Evolutionary conservation across 2,888 invertebrate genomes (phyloP), one percentile per base, ranked within the genome.

Genomic region (Drosophila gaucha): DNA sequence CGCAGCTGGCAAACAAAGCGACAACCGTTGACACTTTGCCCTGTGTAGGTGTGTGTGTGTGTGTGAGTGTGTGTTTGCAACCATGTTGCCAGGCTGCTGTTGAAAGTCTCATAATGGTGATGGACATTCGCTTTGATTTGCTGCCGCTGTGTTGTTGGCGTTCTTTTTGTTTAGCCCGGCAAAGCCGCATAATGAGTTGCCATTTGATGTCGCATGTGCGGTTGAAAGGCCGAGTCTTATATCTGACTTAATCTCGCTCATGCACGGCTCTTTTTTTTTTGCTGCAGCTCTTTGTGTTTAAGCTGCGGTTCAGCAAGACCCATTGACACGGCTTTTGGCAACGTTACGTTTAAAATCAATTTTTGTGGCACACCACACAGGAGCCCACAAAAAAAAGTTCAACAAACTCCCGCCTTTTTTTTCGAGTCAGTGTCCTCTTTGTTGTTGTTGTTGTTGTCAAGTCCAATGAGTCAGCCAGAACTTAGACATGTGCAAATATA

Each of bases 41-140:
- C 76, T 28, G 30, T 38, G 14, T 44, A 6, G 22, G 33, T 18
- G 35, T 3, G 24, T 49, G 18, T 44, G 30, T 50, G 20, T 58
- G 36, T 55, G 41, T 63, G 51, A 65, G 55, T 47, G 59, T 47
- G 67, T 44, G 57, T 46, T 68, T 44, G 64, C 67, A 43, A 57
- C 43, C 64, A 60, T 49, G 49, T 20, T 60, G 59, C 49, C 67
- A 66, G 47, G 44, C 56, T 63, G 62, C 59, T 75, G 75, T 62
- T 71, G 60, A 74, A 74, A 78, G 67, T 70, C 88, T 67, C 88
- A 79, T 84, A 86, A 88, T 72, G 86, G 73, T 88, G 84, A 88
- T 78, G 84, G 88, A 88, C 88, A 88, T 71, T 74, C 86, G 70
- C 88, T 88, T 84, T 84, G 84, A 84, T 86, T 88, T 88, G 77